Evolutionary conservation across 2,888 invertebrate species (phyloP).

Genomic region (Drosophila tanythrix): DNA sequence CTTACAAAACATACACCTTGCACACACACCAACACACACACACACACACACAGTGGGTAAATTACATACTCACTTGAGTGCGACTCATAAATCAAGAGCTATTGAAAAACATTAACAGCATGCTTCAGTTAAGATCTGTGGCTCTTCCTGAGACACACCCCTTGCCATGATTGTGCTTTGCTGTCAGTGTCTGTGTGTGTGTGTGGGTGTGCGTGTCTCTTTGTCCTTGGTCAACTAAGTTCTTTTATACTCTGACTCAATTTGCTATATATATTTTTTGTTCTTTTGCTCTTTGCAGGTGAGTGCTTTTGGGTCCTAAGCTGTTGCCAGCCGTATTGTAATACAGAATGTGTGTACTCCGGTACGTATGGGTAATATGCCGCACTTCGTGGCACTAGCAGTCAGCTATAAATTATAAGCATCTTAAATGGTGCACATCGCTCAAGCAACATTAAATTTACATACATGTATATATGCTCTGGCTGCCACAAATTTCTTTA

Average conservation of each 20-base stretch:
- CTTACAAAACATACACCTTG: conserved; percentile 8
- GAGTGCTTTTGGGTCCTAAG: conserved; percentile 57
- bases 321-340: conserved; percentile 6
- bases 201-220: not conserved
- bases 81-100: conserved; percentile 68
- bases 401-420: conserved; percentile 41
- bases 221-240: conserved; percentile 31
- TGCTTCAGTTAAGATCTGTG: conserved; percentile 39
- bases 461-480: conserved; percentile 18
- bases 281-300: conserved; percentile 62
- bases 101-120: conserved; percentile 71
- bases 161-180: not conserved
- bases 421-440: conserved; percentile 45
- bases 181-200: not conserved
- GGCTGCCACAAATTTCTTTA: conserved; percentile 2
- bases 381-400: conserved; percentile 36
- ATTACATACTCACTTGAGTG: conserved; percentile 20
- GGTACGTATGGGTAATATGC: conserved; percentile 70
- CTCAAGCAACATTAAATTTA: conserved; percentile 33
- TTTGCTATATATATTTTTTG: conserved; percentile 22
- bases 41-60: not conserved
- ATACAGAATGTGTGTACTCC: conserved; percentile 32
- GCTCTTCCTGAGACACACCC: conserved; percentile 12
- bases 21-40: conserved; percentile 3
- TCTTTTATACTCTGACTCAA: conserved; percentile 8